Base-by-base conservation (phyloP, 2,888 invertebrate species). In the Barypeithes pellucidus region DNA sequence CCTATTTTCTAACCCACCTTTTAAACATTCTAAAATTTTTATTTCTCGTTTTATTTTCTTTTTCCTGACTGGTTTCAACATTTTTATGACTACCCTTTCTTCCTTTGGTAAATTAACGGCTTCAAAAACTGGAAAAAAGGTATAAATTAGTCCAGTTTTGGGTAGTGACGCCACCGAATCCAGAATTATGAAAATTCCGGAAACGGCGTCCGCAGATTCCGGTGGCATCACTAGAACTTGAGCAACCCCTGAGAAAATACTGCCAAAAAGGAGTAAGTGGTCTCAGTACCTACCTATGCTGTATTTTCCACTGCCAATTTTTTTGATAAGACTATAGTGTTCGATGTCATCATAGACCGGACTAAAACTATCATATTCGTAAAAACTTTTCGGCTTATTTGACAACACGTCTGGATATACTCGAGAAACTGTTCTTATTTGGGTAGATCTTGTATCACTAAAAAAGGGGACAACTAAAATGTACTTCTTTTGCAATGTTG, bases 241-340 rank as follows among this genome's bases (percentile, higher is more conserved):
- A n/a, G n/a, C n/a, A n/a, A n/a, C n/a, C n/a, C n/a, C n/a, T n/a
- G n/a, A n/a, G n/a, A n/a, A n/a, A n/a, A n/a, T n/a, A 24, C 24
- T 24, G 5, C 5, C 24, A 24, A 2, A 24, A 24, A 24, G 24
- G 2, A 24, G 24, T 4, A 24, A 24, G 24, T 24, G 2, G 2
- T 24, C 5, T 24, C 5, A 4, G 2, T 2, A 2, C 57, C 57
- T 65, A 72, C 75, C 86, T 59, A 84, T 81, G 77, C 86, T 86
- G 78, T 86, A 86, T 77, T 86, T 86, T n/a, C 86, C 86, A 59
- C 85, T 81, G 3, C 86, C 86, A n/a, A 86, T 78, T 73, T 84
- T 84, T 66, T 81, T 79, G 9, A 83, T 81, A 22, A 86, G 71
- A 43, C 80, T 80, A 77, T 85, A 86, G 69, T 83, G 80, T 41